These are phyloP conservation scores for Drosophila mettleri DNA, from an alignment of 2,888 invertebrate species.

Conservation along the genomic window DNA sequence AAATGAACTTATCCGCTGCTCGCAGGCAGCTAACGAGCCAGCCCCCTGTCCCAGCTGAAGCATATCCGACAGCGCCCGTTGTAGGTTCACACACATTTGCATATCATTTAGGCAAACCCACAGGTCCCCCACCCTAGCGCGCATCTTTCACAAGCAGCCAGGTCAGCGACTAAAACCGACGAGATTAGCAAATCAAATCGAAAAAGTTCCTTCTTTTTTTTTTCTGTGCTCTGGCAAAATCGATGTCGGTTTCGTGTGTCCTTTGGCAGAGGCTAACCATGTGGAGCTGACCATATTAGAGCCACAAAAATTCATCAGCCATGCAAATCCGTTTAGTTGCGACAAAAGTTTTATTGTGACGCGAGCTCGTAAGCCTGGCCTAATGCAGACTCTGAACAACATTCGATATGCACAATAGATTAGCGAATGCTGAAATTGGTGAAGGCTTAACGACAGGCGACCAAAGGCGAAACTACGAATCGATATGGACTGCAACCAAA, in stretches of 20 bases:
- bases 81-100: constrained; percentile 34
- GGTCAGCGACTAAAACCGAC: constrained; percentile 7
- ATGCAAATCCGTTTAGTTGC: constrained; percentile 4
- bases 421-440: neutral
- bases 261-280: neutral
- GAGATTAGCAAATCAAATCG: constrained; percentile 29
- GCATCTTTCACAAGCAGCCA: neutral
- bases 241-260: neutral
- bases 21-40: constrained; percentile 6
- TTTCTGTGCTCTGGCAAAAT: constrained; percentile 2
- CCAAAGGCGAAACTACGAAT: too few species aligned
- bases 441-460: neutral
- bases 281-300: neutral
- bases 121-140: neutral
- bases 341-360: constrained; percentile 5
- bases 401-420: constrained; percentile 1
- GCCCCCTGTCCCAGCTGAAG: constrained; percentile 37
- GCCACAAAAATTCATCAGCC: constrained; percentile 9
- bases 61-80: constrained; percentile 67
- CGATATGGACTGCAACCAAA: too few species aligned
- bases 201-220: constrained; percentile 11
- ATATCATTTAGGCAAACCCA: constrained; percentile 48
- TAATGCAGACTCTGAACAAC: neutral
- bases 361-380: neutral
- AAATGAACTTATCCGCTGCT: constrained; percentile 70